Conservation (phyloP, 2,888 invertebrate genomes). For the Ichneumoninae sp. region DNA sequence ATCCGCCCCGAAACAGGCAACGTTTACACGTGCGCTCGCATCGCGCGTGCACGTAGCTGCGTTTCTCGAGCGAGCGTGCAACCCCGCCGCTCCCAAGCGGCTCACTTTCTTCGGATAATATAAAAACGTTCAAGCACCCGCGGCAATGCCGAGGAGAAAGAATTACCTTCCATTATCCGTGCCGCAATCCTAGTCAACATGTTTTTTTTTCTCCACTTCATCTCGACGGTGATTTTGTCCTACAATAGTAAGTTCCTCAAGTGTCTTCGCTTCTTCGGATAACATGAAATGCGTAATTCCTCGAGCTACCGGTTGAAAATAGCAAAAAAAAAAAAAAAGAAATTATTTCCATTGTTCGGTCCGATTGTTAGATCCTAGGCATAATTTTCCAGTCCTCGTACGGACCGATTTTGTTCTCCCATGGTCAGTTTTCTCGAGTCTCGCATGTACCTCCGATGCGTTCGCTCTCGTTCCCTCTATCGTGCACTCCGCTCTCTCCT, state of each 20-base stretch:
- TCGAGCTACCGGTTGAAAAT: neutral
- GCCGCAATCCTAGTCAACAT: too few relatives aligned
- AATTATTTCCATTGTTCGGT: neutral
- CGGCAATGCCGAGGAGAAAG: too few relatives aligned
- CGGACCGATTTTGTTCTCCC: conserved; percentile 26
- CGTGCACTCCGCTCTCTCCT: neutral
- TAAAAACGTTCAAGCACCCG: too few relatives aligned
- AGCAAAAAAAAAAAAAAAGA: conserved; percentile 13
- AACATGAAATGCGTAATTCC: neutral
- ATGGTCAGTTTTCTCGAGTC: conserved; percentile 40
- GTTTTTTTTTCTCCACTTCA: too few relatives aligned
- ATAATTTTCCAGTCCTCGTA: conserved; percentile 34
- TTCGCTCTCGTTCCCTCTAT: conserved; percentile 4
- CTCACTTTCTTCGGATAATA: neutral
- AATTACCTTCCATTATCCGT: too few relatives aligned
- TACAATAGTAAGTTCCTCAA: neutral
- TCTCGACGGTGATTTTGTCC: too few relatives aligned
- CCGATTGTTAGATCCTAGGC: conserved; percentile 22
- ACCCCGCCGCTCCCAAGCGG: neutral
- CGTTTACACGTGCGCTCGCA: neutral
- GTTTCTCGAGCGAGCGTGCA: conserved; percentile 30
- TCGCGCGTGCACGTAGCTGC: neutral
- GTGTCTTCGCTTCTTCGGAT: conserved; percentile 15
- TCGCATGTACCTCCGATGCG: neutral
- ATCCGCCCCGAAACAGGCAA: conserved; percentile 31